Evolutionary conservation across 2,113 vertebrate genomes (phyloP), one percentile per base, ranked within the genome.

Genomic region (Paradoxurus hermaphroditus): DNA sequence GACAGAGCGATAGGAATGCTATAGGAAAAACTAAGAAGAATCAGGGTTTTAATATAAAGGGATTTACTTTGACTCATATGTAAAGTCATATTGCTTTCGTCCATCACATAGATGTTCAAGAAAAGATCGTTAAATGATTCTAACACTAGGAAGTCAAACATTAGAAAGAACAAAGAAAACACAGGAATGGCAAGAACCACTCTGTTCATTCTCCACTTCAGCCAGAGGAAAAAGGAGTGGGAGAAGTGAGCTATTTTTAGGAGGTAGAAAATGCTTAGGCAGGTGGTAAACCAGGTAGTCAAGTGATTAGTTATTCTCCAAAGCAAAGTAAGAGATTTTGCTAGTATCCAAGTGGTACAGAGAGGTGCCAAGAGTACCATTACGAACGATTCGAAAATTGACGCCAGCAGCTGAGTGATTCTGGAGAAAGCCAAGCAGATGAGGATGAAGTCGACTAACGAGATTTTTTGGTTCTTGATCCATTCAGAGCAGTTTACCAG

Each of bases 201-300:
- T 59, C 53, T 93, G 62, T 95, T 91, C 59, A 89, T 68, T 83
- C 92, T 98, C 87, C 70, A 36, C 92, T 90, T 98, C 29, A 97
- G 13, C 78, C 87, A 97, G 19, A 97, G 51, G 86, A 98, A 95
- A 78, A 97, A 25, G 1, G 41, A 18, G 12, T 97, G 63, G 62
- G 77, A 86, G 72, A 97, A 97, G 1, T 77, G 82, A 62, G 90
- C 82, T 63, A 92, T 95, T 85, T 98, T 96, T 65, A 97, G 67
- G 62, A 96, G 93, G 72, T 65, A 98, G 78, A 97, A 96, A 34
- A 96, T 39, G 12, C 97, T 96, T 3, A 98, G 49, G 39, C 93
- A 91, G 13, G 92, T 95, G 10, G 81, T 51, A 83, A 97, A 41
- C 90, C 96, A 97, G 2, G 16, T 89, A 13, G 44, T 65, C 4